Percentiles rank a stretch among this genome's conserved stretches.
Evolutionary conservation across 2,113 vertebrate species (phyloP).

Genomic region (Vulpes lagopus): DNA sequence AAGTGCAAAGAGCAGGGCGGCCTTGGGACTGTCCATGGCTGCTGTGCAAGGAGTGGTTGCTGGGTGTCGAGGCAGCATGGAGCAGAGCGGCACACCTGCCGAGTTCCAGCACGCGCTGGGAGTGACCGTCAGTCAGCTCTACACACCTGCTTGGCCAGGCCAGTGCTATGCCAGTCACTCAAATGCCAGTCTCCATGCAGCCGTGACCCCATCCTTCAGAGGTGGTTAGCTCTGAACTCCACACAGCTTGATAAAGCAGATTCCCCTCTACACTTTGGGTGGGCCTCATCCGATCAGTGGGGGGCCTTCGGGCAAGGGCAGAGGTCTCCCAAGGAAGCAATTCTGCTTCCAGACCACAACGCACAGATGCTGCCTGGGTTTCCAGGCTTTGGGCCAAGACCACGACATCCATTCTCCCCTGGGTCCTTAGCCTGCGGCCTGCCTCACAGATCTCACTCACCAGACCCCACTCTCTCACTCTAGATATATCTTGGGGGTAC

Average conservation of each 20-base stretch:
- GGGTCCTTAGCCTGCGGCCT: neutral
- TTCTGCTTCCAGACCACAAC: neutral
- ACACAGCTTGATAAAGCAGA: neutral
- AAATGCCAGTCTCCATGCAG: neutral
- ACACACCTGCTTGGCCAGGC: neutral
- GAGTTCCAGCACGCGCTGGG: neutral
- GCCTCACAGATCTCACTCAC: neutral
- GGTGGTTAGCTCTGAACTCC: neutral
- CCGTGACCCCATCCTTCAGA: neutral
- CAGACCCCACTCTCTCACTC: neutral
- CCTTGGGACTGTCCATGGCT: fast-evolving
- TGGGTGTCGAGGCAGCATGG: neutral
- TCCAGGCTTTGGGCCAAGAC: neutral
- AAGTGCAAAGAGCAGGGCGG: neutral
- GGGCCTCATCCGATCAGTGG: neutral
- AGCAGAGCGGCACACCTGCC: neutral
- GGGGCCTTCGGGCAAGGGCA: neutral
- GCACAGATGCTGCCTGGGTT: neutral
- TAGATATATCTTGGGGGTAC: neutral
- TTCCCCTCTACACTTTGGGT: neutral
- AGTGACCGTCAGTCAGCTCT: neutral
- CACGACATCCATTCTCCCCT: neutral
- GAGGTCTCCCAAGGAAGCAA: neutral
- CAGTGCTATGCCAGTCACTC: neutral
- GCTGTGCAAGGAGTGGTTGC: neutral